These are phyloP conservation scores for Bombyx huttoni DNA, from an alignment of 2,888 invertebrate species.

Conservation along the genomic window DNA sequence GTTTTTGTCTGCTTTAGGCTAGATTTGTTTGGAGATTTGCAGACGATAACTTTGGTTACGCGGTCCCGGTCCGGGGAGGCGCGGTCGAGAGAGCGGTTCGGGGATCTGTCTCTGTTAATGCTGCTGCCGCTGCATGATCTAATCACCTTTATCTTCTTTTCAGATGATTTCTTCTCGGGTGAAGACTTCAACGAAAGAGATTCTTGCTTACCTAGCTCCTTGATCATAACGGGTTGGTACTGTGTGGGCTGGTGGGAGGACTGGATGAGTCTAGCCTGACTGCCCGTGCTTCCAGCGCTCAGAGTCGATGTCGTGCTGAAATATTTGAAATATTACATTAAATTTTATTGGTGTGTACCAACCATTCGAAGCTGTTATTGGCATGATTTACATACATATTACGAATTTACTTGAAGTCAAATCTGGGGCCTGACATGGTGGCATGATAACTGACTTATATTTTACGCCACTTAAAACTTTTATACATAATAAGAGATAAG, in stretches of 20 bases:
- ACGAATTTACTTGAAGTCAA: too few species aligned
- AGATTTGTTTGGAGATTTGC: conserved; percentile 65
- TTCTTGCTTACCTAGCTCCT: conserved; percentile 88
- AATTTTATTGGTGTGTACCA: too few species aligned
- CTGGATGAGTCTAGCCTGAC: conserved; percentile 93
- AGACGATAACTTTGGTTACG: conserved; percentile 64
- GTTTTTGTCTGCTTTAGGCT: conserved; percentile 55
- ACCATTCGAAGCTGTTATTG: conserved; percentile 9
- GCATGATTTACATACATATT: too few species aligned
- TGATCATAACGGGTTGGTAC: conserved; percentile 89
- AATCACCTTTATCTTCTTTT: conserved; percentile 58
- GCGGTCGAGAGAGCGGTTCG: conserved; percentile 38
- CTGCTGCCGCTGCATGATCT: conserved; percentile 70
- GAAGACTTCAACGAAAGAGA: conserved; percentile 68
- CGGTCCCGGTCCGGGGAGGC: conserved; percentile 54
- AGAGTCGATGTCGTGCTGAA: conserved; percentile 92
- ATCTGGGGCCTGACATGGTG: too few species aligned
- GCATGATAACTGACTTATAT: too few species aligned
- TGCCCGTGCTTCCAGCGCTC: conserved; percentile 93
- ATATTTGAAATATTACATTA: conserved; percentile 5
- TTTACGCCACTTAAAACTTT: too few species aligned
- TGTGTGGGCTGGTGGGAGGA: conserved; percentile 94
- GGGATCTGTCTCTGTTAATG: conserved; percentile 59
- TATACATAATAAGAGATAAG: too few species aligned
- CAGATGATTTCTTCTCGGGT: conserved; percentile 49